Base-by-base conservation (phyloP, 2,113 vertebrate genomes). In the Otus sunia region DNA sequence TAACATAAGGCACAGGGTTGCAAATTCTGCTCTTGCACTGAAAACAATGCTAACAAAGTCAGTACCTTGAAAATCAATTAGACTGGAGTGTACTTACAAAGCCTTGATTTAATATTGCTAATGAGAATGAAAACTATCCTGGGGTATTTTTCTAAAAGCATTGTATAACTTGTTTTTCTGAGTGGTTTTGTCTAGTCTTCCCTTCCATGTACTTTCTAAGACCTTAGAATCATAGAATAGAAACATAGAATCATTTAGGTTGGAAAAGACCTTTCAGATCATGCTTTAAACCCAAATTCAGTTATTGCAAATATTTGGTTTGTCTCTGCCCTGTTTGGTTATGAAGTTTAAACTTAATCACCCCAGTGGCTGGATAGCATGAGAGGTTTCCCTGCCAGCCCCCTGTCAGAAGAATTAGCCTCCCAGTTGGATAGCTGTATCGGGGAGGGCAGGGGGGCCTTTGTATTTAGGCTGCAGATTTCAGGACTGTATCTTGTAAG, bases 251-350 rank as follows among this genome's bases (percentile, higher is more conserved):
- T 47, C 45, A 47, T 21, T 47, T 47, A 47, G 45, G 45, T 47
- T 47, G 45, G 45, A 47, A 47, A 47, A 47, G 45, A 47, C 45
- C 45, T 47, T 47, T 21, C 82, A 88, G 66, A 45, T 2, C 10
- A 52, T 75, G 77, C 81, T 95, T 95, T 91, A 91, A 91, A 78
- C 45, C 62, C 34, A 9, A 3, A 90, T 92, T 82, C 80, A 29
- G 53, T 92, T 82, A 95, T 93, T 91, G 84, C 77, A 96, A 96
- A 96, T 96, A 95, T 96, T 97, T 96, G 62, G 27, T 37, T 96
- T 96, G 87, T 95, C 90, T 95, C 96, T 94, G 92, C 96, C 94
- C 93, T 96, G 85, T 92, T 96, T 91, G 63, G 81, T 92, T 94
- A 90, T 93, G 94, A 82, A 94, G 53, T 73, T 96, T 79, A 96